phyloP scores from a whole-genome alignment of 2,797 vertebrate genomes.

The Apogon talboti region DNA sequence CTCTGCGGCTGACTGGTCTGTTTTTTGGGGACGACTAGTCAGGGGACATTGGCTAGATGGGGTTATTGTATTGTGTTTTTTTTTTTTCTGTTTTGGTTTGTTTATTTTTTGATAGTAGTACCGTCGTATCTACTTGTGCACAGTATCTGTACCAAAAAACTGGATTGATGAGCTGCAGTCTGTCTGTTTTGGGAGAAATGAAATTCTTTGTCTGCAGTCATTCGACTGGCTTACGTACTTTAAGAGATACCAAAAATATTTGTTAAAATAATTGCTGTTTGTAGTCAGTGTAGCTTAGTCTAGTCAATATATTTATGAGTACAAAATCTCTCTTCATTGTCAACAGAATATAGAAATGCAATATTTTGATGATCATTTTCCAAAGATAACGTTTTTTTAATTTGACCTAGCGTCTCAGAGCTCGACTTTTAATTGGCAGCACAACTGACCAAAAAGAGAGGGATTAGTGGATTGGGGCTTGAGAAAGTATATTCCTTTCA shows the following conservation, averaged over 20 bases:
- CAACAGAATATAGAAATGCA: slow-evolving; percentile 88
- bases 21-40: slow-evolving; percentile 35
- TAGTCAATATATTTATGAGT: slow-evolving; percentile 88
- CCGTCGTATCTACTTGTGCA: slow-evolving; percentile 87
- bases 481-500: slow-evolving; percentile 52
- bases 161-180: slow-evolving; percentile 87
- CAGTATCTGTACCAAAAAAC: slow-evolving; percentile 91
- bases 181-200: slow-evolving; percentile 81
- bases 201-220: slow-evolving; percentile 78
- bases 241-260: slow-evolving; percentile 92
- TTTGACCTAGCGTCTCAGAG: slow-evolving; percentile 67
- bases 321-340: slow-evolving; percentile 82
- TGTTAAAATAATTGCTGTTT: slow-evolving; percentile 86
- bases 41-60: slow-evolving; percentile 47
- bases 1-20: slow-evolving; percentile 54
- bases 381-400: slow-evolving; percentile 81
- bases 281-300: slow-evolving; percentile 86
- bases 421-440: slow-evolving; percentile 78
- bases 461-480: slow-evolving; percentile 41
- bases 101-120: slow-evolving; percentile 73
- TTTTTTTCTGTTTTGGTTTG: slow-evolving; percentile 16
- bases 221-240: slow-evolving; percentile 80
- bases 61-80: slow-evolving; percentile 57
- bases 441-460: slow-evolving; percentile 81
- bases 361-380: slow-evolving; percentile 88